phyloP scores from a whole-genome alignment of 2,797 vertebrate species.

The Hyperoplus immaculatus region DNA sequence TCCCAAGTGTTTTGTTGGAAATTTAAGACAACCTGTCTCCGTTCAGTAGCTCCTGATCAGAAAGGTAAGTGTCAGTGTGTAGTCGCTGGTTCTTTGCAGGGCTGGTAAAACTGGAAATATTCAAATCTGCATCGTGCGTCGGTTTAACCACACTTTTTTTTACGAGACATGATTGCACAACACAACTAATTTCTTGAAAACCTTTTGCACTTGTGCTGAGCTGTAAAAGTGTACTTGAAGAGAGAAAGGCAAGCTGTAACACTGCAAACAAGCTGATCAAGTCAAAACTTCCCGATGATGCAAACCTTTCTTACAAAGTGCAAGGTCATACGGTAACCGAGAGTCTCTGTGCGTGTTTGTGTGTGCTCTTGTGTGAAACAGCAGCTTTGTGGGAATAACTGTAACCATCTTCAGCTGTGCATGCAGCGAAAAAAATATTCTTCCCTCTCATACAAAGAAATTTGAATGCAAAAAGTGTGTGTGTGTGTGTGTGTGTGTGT shows the following conservation, averaged over 20 bases:
- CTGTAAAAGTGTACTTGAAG: not conserved
- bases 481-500: too few relatives aligned
- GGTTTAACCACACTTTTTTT: conserved; percentile 21
- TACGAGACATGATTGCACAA: conserved; percentile 14
- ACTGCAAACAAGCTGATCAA: conserved; percentile 41
- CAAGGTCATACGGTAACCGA: conserved; percentile 22
- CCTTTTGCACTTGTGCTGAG: conserved; percentile 1
- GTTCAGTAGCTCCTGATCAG: conserved; percentile 39
- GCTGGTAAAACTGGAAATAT: conserved; percentile 50
- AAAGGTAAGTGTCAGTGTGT: conserved; percentile 68
- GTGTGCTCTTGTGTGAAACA: not conserved
- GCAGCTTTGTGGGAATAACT: conserved; percentile 26
- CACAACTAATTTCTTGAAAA: conserved; percentile 26
- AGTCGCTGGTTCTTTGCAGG: conserved; percentile 29
- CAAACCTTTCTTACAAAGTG: conserved; percentile 42
- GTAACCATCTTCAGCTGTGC: conserved; percentile 51
- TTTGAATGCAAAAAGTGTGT: conserved; percentile 1
- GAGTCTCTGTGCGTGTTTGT: not conserved
- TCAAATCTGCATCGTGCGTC: not conserved
- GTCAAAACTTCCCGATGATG: conserved; percentile 51
- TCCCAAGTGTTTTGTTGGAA: conserved; percentile 47
- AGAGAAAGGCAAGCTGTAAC: conserved; percentile 4
- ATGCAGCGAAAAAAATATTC: conserved; percentile 30
- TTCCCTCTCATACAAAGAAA: conserved; percentile 26
- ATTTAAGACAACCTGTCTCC: conserved; percentile 38